These are phyloP conservation scores for Hucho hucho DNA, from an alignment of 2,113 vertebrate genomes.

Conservation along the genomic window DNA sequence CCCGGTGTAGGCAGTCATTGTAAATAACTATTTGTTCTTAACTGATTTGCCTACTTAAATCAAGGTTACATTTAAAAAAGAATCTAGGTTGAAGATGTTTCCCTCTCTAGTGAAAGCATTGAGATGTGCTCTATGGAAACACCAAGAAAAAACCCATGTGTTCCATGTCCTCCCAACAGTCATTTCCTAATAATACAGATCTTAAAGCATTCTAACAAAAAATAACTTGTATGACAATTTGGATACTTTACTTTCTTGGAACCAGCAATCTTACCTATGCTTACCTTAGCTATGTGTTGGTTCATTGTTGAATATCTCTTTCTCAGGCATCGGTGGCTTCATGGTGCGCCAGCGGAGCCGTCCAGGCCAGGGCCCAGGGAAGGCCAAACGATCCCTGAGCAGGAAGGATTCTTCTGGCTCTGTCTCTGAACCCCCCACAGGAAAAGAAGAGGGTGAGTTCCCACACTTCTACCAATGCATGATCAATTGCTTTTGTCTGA, in stretches of 20 bases:
- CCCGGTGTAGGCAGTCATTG: too few species aligned
- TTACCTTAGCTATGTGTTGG: background rate
- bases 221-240: background rate
- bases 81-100: conserved; percentile 3
- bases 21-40: too few species aligned
- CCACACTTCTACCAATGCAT: background rate
- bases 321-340: conserved; percentile 93
- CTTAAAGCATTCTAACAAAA: background rate
- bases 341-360: conserved; percentile 98
- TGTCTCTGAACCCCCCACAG: conserved; percentile 81
- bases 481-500: background rate
- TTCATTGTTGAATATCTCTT: conserved; percentile 22
- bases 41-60: too few species aligned
- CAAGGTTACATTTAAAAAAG: too few species aligned
- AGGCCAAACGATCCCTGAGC: conserved; percentile 84
- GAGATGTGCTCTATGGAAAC: conserved; percentile 17
- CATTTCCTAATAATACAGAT: background rate
- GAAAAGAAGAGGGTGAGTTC: conserved; percentile 85
- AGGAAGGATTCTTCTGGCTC: conserved; percentile 95
- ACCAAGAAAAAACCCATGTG: background rate
- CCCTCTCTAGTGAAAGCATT: conserved; percentile 15
- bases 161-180: background rate
- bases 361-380: conserved; percentile 88
- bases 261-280: background rate
- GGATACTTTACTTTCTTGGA: background rate